Base-by-base conservation (phyloP, 37 sponge, comb jelly and placozoan genomes). In the Cliona cf. orientalis region DNA sequence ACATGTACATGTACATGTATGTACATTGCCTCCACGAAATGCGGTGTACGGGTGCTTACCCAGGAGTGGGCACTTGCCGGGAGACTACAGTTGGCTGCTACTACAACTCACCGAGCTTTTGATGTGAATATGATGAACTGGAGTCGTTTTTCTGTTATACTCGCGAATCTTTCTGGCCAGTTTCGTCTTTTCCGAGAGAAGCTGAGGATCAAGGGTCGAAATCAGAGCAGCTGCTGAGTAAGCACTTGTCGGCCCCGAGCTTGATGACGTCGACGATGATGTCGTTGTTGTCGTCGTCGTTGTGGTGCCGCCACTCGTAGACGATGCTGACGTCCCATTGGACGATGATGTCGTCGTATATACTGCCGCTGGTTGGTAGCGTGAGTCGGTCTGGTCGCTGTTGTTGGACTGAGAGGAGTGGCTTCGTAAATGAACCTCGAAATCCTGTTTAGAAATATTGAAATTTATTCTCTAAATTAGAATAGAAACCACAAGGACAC, bases 41-140 rank as follows among this genome's bases (percentile, higher is more conserved):
- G 17, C 55, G 17, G 55, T 49, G 55, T 49, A 17, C 55, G 17
- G 11, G 55, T 49, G n/a, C n/a, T n/a, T n/a, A n/a, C n/a, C n/a
- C n/a, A n/a, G n/a, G n/a, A n/a, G n/a, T n/a, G n/a, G n/a, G n/a
- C n/a, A n/a, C n/a, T n/a, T n/a, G n/a, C n/a, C n/a, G n/a, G n/a
- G n/a, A 7, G 3, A 5, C 29, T 4, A 4, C 2, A 56, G 59
- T 59, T 2, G 23, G n/a, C n/a, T n/a, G n/a, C n/a, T n/a, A n/a
- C n/a, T n/a, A n/a, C n/a, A n/a, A 49, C 84, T 46, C 45, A 67
- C 80, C 26, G 71, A 14, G 35, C 71, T 44, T 31, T 78, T 86
- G 66, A 86, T 78, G 86, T 86, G 86, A n/a, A 86, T 86, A 60
- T 86, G 86, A 43, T 86, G 71, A 31, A 86, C 86, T 3, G 86